Conservation (phyloP, 2,888 invertebrate species). For the Griposia aprilina region DNA sequence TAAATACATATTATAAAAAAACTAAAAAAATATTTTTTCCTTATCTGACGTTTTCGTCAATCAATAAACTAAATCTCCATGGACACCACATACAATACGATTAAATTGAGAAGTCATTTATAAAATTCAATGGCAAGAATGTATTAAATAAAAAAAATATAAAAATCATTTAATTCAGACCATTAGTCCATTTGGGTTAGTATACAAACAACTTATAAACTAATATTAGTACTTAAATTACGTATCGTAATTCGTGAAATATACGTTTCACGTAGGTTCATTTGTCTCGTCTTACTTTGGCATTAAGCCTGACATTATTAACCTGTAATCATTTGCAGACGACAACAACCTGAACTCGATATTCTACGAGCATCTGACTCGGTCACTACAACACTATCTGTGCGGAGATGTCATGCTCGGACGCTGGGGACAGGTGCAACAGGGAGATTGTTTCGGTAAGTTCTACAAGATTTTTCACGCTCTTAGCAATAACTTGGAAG, state of each 20-base stretch:
- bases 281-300: neutral
- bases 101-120: no score
- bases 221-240: no score
- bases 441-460: slow-evolving; percentile 97
- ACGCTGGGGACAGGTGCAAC: slow-evolving; percentile 98
- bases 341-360: slow-evolving; percentile 99
- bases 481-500: neutral
- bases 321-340: slow-evolving; percentile 90
- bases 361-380: slow-evolving; percentile 99
- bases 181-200: no score
- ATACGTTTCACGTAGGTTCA: neutral
- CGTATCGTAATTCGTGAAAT: neutral
- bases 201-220: no score
- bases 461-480: neutral
- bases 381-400: slow-evolving; percentile 98
- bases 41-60: no score
- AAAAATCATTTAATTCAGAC: no score
- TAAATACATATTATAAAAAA: no score
- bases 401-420: slow-evolving; percentile 98
- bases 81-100: no score
- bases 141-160: no score
- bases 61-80: no score
- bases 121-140: no score
- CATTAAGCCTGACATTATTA: neutral
- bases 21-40: no score